Evolutionary conservation across 2,113 vertebrate species (phyloP).

Genomic region (Urocynchramus pylzowi): DNA sequence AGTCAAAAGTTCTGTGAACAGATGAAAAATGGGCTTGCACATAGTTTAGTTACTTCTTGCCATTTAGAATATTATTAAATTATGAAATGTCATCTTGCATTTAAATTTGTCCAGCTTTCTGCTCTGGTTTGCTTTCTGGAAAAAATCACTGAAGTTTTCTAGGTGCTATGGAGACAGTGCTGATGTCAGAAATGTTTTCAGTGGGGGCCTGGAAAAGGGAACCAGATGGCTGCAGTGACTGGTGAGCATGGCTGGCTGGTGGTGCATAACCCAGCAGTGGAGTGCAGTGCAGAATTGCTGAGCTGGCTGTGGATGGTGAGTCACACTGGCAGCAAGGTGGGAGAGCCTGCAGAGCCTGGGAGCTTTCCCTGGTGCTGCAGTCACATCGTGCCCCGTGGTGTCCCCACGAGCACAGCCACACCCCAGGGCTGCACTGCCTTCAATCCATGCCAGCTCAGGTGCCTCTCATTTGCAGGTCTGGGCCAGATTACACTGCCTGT

Average conservation of each 20-base stretch:
- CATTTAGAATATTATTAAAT: conserved; percentile 38
- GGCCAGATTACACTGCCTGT: neutral
- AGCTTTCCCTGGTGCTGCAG: neutral
- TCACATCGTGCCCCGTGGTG: fast-evolving
- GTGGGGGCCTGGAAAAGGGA: neutral
- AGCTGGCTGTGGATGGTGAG: neutral
- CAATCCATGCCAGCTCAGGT: neutral
- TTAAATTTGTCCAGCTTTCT: conserved; percentile 39
- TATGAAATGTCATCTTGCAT: conserved; percentile 54
- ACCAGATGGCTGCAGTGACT: conserved; percentile 21
- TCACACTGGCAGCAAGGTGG: neutral
- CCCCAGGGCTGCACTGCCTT: neutral
- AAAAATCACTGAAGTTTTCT: conserved; percentile 27
- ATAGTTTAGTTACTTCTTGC: neutral
- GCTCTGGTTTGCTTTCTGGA: conserved; percentile 51
- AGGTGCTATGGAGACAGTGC: conserved; percentile 8
- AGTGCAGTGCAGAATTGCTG: neutral
- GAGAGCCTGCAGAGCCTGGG: neutral
- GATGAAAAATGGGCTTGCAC: neutral
- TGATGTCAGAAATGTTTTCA: conserved; percentile 37
- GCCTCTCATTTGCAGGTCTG: neutral
- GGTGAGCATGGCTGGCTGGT: neutral
- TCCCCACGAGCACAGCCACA: neutral
- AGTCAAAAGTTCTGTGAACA: neutral
- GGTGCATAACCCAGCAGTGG: neutral